Evolutionary conservation across 1,140 invertebrate species (phyloP).

Genomic region (Metopolophium dirhodum): DNA sequence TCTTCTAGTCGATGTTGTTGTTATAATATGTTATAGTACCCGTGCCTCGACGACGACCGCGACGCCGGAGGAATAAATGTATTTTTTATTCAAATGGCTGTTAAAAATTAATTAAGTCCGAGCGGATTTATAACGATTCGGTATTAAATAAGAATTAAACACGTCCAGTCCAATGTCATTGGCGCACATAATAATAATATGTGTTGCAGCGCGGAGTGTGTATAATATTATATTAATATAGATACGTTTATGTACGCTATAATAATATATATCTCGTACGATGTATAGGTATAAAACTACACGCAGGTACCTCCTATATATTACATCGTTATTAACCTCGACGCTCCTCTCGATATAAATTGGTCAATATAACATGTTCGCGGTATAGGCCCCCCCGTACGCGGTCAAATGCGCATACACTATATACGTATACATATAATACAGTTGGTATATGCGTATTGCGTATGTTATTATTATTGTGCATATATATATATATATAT

Average conservation of each 20-base stretch:
- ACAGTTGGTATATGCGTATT: too few relatives aligned
- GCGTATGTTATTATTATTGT: too few relatives aligned
- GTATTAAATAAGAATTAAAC: constrained; percentile 36
- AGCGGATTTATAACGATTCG: constrained; percentile 30
- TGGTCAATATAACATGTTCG: background rate
- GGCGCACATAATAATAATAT: background rate
- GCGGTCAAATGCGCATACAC: background rate
- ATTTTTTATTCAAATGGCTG: constrained; percentile 19
- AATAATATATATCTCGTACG: background rate
- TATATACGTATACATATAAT: too few relatives aligned
- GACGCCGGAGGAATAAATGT: constrained; percentile 36
- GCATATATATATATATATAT: background rate
- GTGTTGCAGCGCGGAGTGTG: background rate
- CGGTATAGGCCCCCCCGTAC: background rate
- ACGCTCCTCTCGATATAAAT: constrained; percentile 32
- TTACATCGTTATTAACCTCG: constrained; percentile 7
- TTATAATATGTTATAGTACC: background rate
- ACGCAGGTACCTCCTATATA: background rate
- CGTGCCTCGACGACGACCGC: background rate
- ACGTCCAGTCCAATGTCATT: constrained; percentile 22
- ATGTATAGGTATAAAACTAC: background rate
- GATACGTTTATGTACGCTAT: background rate
- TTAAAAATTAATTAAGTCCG: constrained; percentile 32
- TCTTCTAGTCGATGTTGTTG: background rate
- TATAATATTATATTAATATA: background rate